Conservation (phyloP, 2,888 invertebrate species). For the Hydrotaea cyrtoneurina region DNA sequence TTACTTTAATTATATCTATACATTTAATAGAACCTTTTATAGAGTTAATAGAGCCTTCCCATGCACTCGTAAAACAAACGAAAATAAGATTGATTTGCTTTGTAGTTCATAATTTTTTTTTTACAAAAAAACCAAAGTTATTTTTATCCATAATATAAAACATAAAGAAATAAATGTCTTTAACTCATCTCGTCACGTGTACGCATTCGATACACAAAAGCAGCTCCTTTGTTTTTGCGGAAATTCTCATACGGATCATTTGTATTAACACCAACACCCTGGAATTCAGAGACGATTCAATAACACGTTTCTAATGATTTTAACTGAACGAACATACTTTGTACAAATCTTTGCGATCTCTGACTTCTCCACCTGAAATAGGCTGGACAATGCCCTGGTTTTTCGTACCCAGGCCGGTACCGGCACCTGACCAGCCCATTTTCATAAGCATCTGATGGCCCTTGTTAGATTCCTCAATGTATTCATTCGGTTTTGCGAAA, state of each 20-base stretch:
- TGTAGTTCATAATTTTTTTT: conserved; percentile 54
- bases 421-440: conserved; percentile 97
- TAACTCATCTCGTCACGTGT: conserved; percentile 88
- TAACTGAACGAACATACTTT: conserved; percentile 82
- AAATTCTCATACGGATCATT: conserved; percentile 99
- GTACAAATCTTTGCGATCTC: conserved; percentile 95
- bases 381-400: conserved; percentile 98
- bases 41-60: too few relatives aligned
- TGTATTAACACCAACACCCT: conserved; percentile 94
- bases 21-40: not conserved
- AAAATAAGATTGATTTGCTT: too few relatives aligned
- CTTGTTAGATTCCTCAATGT: conserved; percentile 94
- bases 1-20: too few relatives aligned
- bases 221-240: conserved; percentile 96
- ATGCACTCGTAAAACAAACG: too few relatives aligned
- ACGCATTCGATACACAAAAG: conserved; percentile 96
- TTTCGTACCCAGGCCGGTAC: conserved; percentile 94
- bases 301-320: not conserved
- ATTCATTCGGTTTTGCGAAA: conserved; percentile 82
- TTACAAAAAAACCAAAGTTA: conserved; percentile 54
- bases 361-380: conserved; percentile 93
- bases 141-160: conserved; percentile 19
- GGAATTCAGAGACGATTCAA: conserved; percentile 54
- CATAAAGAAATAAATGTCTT: conserved; percentile 43
- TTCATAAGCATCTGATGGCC: conserved; percentile 98